Base-by-base conservation (phyloP, 2,113 vertebrate species). In the Prolemur simus region DNA sequence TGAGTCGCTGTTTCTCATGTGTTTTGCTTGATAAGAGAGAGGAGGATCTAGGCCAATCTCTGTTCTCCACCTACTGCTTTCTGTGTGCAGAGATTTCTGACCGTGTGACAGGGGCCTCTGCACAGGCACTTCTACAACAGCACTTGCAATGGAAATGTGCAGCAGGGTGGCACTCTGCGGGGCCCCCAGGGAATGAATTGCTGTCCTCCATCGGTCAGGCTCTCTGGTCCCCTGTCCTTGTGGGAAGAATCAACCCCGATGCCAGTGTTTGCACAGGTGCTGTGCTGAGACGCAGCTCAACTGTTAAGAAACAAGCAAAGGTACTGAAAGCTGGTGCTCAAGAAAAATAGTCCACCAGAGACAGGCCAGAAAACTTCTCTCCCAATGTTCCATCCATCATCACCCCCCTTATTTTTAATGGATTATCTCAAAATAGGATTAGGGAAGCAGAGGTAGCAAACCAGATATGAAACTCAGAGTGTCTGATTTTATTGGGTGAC, bases 371-470 rank as follows among this genome's bases (percentile, higher is more conserved):
- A 81, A 74, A 88, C n/a, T 2, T 74, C 20, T 71, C 32, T 77
- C 58, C 37, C 85, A 80, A 82, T 4, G 3, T 52, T 96, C 85
- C 47, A 37, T 96, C 85, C 42, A 34, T 85, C 12, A 2, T 45
- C 34, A 45, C 95, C 56, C 39, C 18, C 63, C 9, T 56, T 89
- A 42, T 73, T 69, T 71, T 89, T 23, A 73, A 52, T 42, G 73
- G 25, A 27, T 49, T 64, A 71, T 66, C 47, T 85, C 47, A 37
- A 92, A 82, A 90, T 54, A 90, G 45, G 37, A 56, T 42, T 77
- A 69, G 77, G 34, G 56, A 88, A 83, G 93, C 45, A 82, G 64
- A 96, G 37, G 64, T 56, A 77, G 68, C 78, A 89, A 96, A 93
- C 58, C 29, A 95, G 83, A 69, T 42, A 93, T 14, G 4, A 42